Conservation (phyloP, 2,113 vertebrate species). For the Addax nasomaculatus region DNA sequence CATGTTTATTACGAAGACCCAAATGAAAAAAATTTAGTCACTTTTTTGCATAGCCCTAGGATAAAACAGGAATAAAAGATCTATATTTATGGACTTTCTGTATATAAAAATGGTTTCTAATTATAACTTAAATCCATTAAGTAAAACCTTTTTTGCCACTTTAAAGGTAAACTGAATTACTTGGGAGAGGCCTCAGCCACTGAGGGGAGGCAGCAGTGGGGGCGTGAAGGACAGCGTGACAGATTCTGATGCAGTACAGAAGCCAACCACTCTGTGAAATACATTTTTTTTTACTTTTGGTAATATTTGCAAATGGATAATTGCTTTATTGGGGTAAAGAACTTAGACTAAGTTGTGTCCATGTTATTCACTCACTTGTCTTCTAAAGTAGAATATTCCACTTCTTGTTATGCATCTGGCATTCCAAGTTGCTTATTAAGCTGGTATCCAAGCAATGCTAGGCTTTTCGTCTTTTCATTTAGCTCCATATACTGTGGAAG, state of each 20-base stretch:
- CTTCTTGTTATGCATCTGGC: not conserved
- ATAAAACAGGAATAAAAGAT: conserved; percentile 58
- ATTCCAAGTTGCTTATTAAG: not conserved
- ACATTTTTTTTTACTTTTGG: conserved; percentile 77
- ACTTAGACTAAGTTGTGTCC: conserved; percentile 6
- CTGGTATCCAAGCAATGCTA: not conserved
- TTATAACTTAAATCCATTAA: conserved; percentile 59
- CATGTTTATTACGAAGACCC: conserved; percentile 60
- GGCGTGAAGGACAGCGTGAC: not conserved
- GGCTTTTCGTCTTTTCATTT: not conserved
- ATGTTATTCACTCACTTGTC: not conserved
- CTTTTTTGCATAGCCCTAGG: conserved; percentile 67
- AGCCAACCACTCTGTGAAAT: conserved; percentile 67
- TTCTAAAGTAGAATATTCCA: not conserved
- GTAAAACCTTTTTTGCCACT: conserved; percentile 61
- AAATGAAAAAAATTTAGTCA: conserved; percentile 61
- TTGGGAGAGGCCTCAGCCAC: conserved; percentile 52
- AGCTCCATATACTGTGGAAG: not conserved
- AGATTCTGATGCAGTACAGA: conserved; percentile 45
- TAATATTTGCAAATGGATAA: conserved; percentile 61
- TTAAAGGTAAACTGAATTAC: conserved; percentile 56
- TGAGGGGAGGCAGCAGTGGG: conserved; percentile 34
- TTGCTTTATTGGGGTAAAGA: conserved; percentile 56
- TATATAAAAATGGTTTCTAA: conserved; percentile 74
- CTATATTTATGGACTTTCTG: conserved; percentile 75